These are phyloP conservation scores for Pipistrellus pipistrellus DNA, from an alignment of 2,797 vertebrate species.

Conservation along the genomic window DNA sequence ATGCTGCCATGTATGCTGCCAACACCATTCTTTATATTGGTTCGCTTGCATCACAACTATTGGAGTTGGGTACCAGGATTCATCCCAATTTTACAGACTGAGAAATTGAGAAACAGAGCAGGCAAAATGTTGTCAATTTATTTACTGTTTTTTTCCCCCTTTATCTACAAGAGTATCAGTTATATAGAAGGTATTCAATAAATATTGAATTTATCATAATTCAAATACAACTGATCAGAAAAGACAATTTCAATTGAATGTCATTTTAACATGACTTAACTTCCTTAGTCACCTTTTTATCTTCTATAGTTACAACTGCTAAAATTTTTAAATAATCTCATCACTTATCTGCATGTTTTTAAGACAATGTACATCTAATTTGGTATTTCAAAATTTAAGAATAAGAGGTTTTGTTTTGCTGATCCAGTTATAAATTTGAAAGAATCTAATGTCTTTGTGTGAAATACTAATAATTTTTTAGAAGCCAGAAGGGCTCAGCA, in stretches of 20 bases:
- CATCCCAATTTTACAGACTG: not conserved
- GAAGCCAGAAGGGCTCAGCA: conserved; percentile 70
- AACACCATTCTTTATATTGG: not conserved
- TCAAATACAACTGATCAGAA: conserved; percentile 49
- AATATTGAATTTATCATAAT: conserved; percentile 45
- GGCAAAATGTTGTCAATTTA: not conserved
- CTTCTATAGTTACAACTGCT: not conserved
- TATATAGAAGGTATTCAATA: not conserved
- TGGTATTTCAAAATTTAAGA: conserved; percentile 51
- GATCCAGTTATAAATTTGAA: conserved; percentile 68
- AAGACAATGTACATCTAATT: not conserved
- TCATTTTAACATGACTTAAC: not conserved
- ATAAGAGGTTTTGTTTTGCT: conserved; percentile 44
- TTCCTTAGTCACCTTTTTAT: not conserved
- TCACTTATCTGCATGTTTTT: conserved; percentile 47
- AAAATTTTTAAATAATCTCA: conserved; percentile 40
- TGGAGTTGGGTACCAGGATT: not conserved
- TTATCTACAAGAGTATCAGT: not conserved
- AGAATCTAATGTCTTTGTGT: conserved; percentile 67
- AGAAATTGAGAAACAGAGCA: not conserved
- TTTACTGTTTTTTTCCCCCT: not conserved
- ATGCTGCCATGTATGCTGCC: not conserved
- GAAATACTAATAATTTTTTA: conserved; percentile 51
- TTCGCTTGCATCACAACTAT: not conserved
- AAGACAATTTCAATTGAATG: not conserved